Conservation (phyloP, 2,113 vertebrate genomes). For the Silurus glanis region DNA sequence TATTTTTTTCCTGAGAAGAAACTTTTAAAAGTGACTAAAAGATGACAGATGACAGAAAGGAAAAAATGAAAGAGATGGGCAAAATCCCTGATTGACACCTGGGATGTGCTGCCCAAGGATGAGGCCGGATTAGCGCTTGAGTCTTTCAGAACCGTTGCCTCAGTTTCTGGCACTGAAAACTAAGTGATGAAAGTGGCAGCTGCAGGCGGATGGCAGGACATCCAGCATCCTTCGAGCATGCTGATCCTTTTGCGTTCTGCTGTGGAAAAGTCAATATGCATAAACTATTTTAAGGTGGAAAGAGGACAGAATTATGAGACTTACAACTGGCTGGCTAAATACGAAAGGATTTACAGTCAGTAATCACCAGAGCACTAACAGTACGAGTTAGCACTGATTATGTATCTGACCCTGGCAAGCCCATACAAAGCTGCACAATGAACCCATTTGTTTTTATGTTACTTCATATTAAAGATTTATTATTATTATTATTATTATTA, state of each 20-base stretch:
- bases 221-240: conserved; percentile 14
- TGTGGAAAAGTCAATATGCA: conserved; percentile 32
- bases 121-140: conserved; percentile 42
- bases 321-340: conserved; percentile 36
- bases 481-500: not conserved
- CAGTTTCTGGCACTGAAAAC: conserved; percentile 30
- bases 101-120: conserved; percentile 38
- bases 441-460: not conserved
- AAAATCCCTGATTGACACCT: conserved; percentile 47
- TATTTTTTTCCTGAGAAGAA: not conserved
- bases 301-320: conserved; percentile 26
- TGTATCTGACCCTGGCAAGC: not conserved
- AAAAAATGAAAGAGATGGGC: not conserved
- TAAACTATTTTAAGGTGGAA: conserved; percentile 27
- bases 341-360: conserved; percentile 31
- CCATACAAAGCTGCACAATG: not conserved
- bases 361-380: not conserved
- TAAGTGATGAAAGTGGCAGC: conserved; percentile 36
- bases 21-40: not conserved
- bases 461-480: not conserved
- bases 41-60: not conserved
- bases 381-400: not conserved
- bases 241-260: conserved; percentile 41
- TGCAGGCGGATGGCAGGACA: conserved; percentile 25
- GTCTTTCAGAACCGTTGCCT: conserved; percentile 32